Conservation (phyloP, 2,888 invertebrate species). For the Tachina fera region DNA sequence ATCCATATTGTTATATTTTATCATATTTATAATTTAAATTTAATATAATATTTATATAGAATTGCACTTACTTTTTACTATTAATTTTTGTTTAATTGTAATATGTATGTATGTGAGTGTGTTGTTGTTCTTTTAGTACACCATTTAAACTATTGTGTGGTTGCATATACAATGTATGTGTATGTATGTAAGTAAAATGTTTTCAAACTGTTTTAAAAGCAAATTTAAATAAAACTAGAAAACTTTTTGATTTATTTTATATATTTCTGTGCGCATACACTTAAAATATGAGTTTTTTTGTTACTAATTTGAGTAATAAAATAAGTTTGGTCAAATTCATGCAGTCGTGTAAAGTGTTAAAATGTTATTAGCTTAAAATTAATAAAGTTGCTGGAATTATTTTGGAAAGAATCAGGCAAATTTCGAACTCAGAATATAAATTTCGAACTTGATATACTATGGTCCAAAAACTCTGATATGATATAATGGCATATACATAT, state of each 20-base stretch:
- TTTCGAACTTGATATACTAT: too few species aligned
- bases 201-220: slow-evolving; percentile 58
- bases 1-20: neutral
- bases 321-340: neutral
- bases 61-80: slow-evolving; percentile 16
- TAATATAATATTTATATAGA: slow-evolving; percentile 42
- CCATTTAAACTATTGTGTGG: slow-evolving; percentile 41
- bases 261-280: neutral
- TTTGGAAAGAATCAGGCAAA: too few species aligned
- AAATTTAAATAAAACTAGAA: slow-evolving; percentile 66
- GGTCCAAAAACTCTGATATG: too few species aligned
- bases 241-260: slow-evolving; percentile 54
- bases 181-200: neutral
- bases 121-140: slow-evolving; percentile 10
- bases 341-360: neutral
- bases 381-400: too few species aligned
- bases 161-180: slow-evolving; percentile 2
- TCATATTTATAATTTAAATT: neutral
- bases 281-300: neutral
- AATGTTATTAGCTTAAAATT: too few species aligned
- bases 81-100: slow-evolving; percentile 7
- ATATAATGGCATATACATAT: too few species aligned
- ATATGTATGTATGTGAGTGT: slow-evolving; percentile 21
- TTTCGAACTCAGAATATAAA: too few species aligned
- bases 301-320: neutral